Evolutionary conservation across 30 jellyfish, hydroid and myxozoan species (phyloP).

Genomic region (Cassiopea andromeda): DNA sequence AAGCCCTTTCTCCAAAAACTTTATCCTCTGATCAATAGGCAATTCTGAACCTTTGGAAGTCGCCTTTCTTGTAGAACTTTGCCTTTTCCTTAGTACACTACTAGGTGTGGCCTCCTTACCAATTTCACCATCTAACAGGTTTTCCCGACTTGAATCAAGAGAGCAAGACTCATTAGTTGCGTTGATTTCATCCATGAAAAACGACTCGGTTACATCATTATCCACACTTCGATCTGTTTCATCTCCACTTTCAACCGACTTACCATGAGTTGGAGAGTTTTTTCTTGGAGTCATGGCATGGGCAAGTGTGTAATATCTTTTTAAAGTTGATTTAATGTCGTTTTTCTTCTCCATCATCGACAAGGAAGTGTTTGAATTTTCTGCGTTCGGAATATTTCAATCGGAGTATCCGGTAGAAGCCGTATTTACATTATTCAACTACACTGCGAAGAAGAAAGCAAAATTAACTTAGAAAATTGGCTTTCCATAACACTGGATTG

Average conservation of each 20-base stretch:
- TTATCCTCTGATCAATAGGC: conserved; percentile 59
- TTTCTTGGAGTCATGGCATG: conserved; percentile 65
- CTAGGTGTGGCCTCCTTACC: conserved; percentile 23
- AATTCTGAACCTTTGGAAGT: conserved; percentile 55
- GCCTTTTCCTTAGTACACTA: conserved; percentile 51
- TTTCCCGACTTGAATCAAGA: conserved; percentile 64
- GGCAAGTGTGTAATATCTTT: conserved; percentile 60
- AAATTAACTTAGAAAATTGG: not conserved
- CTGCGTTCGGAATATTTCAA: not conserved
- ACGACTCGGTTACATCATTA: conserved; percentile 68
- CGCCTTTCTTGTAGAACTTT: conserved; percentile 41
- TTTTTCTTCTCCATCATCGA: conserved; percentile 33
- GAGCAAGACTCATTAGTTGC: conserved; percentile 60
- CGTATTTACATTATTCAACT: not conserved
- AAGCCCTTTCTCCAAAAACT: conserved; percentile 71
- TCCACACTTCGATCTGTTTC: conserved; percentile 69
- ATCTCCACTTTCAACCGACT: conserved; percentile 60
- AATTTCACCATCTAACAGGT: conserved; percentile 54
- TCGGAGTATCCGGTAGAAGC: not conserved
- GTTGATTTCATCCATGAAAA: conserved; percentile 76
- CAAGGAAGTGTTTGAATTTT: not conserved
- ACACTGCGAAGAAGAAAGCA: not conserved
- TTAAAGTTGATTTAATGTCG: conserved; percentile 17
- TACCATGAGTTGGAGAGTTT: conserved; percentile 48
- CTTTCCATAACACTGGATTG: not conserved